A percentile compares a stretch with the other conserved stretches of the same genome.
Evolutionary conservation across 2,113 vertebrate species (phyloP).

Genomic region (Nettapus auritus): DNA sequence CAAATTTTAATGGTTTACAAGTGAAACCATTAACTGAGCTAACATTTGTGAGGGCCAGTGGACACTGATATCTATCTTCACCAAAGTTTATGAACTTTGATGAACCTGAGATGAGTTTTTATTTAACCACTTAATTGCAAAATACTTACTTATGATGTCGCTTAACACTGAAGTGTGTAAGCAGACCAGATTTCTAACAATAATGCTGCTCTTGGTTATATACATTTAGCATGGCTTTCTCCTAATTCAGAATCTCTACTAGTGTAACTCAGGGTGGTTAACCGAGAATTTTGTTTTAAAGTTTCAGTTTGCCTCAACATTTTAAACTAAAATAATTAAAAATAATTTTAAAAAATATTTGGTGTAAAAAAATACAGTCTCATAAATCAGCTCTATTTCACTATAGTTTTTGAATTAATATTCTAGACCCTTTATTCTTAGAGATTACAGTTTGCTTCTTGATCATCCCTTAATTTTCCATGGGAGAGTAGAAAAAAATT

Average conservation of each 20-base stretch:
- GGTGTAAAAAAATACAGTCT: not conserved
- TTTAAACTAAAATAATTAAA: not conserved
- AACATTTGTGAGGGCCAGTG: not conserved
- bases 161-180: not conserved
- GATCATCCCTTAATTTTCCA: not conserved
- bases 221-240: not conserved
- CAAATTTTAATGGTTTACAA: not conserved
- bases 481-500: not conserved
- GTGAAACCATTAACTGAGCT: not conserved
- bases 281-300: not conserved
- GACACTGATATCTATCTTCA: not conserved
- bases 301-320: not conserved
- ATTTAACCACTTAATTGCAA: not conserved
- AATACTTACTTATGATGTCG: not conserved
- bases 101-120: not conserved
- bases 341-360: not conserved
- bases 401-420: not conserved
- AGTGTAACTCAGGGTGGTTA: not conserved
- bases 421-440: not conserved
- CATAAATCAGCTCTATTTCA: not conserved
- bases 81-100: not conserved
- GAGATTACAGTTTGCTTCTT: not conserved
- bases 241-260: not conserved
- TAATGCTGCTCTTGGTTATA: not conserved
- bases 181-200: not conserved